phyloP scores from a whole-genome alignment of 1,140 invertebrate species.

The Uloborus diversus region DNA sequence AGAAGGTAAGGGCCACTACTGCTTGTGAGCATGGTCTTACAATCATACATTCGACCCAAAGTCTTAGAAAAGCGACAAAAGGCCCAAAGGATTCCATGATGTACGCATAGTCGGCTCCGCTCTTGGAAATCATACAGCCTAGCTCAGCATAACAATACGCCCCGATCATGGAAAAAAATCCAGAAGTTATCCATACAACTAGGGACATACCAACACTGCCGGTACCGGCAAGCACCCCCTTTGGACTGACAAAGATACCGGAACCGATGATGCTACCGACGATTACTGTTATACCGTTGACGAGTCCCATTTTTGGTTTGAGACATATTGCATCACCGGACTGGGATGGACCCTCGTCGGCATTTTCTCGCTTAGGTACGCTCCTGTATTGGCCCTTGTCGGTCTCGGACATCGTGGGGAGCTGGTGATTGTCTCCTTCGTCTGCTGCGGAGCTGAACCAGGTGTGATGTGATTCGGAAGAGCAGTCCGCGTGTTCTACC shows the following conservation, averaged over 20 bases:
- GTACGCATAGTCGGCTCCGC: slow-evolving; percentile 94
- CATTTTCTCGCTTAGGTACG: slow-evolving; percentile 3
- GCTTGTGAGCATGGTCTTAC: slow-evolving; percentile 94
- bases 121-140: slow-evolving; percentile 78
- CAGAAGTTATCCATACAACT: slow-evolving; percentile 86
- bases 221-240: slow-evolving; percentile 79
- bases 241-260: slow-evolving; percentile 93
- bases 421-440: not conserved
- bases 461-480: not conserved
- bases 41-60: slow-evolving; percentile 99
- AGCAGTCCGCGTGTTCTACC: not conserved
- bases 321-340: slow-evolving; percentile 67
- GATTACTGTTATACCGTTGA: slow-evolving; percentile 93
- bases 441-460: not conserved
- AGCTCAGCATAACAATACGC: slow-evolving; percentile 94
- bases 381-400: not conserved
- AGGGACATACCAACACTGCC: slow-evolving; percentile 88
- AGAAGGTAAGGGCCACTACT: slow-evolving; percentile 89
- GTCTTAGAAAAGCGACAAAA: slow-evolving; percentile 67
- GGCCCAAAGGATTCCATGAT: slow-evolving; percentile 97
- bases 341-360: slow-evolving; percentile 41
- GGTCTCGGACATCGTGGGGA: not conserved
- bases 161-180: slow-evolving; percentile 89
- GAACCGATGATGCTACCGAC: slow-evolving; percentile 94
- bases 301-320: slow-evolving; percentile 91